phyloP scores from a whole-genome alignment of 2,888 invertebrate species.

The Glaucopsyche alexis region DNA sequence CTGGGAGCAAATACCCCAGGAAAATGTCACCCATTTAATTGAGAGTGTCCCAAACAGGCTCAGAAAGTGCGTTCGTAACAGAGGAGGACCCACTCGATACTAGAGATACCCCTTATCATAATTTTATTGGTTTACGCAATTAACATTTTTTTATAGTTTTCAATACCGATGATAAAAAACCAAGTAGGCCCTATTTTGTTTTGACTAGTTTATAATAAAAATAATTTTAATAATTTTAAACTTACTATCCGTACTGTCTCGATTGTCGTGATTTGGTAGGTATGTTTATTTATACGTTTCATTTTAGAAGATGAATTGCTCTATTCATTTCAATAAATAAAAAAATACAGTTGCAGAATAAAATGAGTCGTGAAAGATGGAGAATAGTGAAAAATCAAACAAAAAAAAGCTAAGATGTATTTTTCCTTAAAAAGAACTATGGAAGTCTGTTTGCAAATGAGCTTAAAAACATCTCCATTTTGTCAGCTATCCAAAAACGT shows the following conservation, averaged over 20 bases:
- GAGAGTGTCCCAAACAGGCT: slow-evolving; percentile 19
- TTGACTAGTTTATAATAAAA: neutral
- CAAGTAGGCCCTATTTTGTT: neutral
- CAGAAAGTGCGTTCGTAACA: slow-evolving; percentile 11
- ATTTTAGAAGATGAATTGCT: neutral
- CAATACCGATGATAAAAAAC: neutral
- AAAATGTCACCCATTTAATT: slow-evolving; percentile 26
- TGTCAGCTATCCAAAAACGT: neutral
- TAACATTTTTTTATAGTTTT: neutral
- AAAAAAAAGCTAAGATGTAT: neutral
- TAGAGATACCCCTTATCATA: neutral
- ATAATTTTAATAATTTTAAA: too few relatives aligned
- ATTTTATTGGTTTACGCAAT: neutral
- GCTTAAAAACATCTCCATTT: neutral
- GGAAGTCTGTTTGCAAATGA: neutral
- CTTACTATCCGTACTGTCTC: too few relatives aligned
- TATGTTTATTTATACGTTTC: neutral
- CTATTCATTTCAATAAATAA: neutral
- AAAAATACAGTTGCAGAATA: neutral
- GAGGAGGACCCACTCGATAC: slow-evolving; percentile 23
- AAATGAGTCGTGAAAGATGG: neutral
- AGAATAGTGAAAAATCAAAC: neutral
- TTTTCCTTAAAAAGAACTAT: neutral
- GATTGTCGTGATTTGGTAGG: too few relatives aligned
- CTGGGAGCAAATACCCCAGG: too few relatives aligned